Evolutionary conservation across 1,140 invertebrate genomes (phyloP).

Genomic region (Heterodera schachtii): DNA sequence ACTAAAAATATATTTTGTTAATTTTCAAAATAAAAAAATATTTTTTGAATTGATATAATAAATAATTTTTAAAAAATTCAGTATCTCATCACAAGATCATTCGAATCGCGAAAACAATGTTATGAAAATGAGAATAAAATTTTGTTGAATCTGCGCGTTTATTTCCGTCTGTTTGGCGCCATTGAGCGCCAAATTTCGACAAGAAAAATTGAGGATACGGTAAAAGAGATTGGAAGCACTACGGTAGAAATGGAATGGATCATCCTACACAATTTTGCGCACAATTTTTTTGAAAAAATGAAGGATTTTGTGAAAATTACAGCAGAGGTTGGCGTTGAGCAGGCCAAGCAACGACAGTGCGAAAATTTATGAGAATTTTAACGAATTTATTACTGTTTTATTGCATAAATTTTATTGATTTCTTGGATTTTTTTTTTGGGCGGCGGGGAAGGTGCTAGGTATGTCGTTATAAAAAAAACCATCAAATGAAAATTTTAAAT

Average conservation of each 20-base stretch:
- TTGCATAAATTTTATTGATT: too few relatives aligned
- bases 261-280: neutral
- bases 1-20: too few relatives aligned
- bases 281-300: neutral
- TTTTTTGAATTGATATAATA: too few relatives aligned
- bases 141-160: neutral
- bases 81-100: too few relatives aligned
- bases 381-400: too few relatives aligned
- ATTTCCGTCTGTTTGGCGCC: neutral
- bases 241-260: neutral
- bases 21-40: too few relatives aligned
- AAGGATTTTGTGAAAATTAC: neutral
- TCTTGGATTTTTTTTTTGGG: too few relatives aligned
- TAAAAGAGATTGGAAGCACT: neutral
- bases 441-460: too few relatives aligned
- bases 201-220: neutral
- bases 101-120: too few relatives aligned
- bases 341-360: neutral
- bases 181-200: neutral
- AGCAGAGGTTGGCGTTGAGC: neutral
- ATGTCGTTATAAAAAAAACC: too few relatives aligned
- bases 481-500: too few relatives aligned
- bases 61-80: too few relatives aligned
- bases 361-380: neutral
- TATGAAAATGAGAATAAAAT: neutral